A percentile compares a stretch with the other conserved stretches of the same genome.
Evolutionary conservation across 2,113 vertebrate species (phyloP).

Genomic region (Oreochromis niloticus): DNA sequence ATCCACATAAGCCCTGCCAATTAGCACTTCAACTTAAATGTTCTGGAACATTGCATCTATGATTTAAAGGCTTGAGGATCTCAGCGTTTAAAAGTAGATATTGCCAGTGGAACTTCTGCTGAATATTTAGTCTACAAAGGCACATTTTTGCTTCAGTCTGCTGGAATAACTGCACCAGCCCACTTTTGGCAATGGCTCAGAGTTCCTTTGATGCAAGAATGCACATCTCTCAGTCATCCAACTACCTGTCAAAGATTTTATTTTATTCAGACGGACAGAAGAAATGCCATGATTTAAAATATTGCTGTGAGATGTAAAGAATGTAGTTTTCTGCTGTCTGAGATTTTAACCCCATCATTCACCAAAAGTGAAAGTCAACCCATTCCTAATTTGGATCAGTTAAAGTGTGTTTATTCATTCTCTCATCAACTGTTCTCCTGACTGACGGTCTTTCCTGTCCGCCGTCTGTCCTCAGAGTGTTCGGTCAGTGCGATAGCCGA

Average conservation of each 20-base stretch:
- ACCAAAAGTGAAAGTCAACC: background rate
- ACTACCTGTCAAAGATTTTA: slow-evolving; percentile 30
- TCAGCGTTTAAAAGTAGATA: slow-evolving; percentile 34
- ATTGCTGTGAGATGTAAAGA: background rate
- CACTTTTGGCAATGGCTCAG: slow-evolving; percentile 39
- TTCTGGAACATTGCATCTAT: slow-evolving; percentile 26
- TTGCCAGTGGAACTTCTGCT: slow-evolving; percentile 21
- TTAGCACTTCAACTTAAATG: slow-evolving; percentile 11
- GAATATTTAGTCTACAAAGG: slow-evolving; percentile 56
- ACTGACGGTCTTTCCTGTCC: background rate
- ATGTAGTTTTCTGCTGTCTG: background rate
- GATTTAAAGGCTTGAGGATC: slow-evolving; percentile 25
- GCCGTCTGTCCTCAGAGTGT: slow-evolving; percentile 76
- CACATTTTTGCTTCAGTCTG: slow-evolving; percentile 33
- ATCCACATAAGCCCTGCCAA: slow-evolving; percentile 1
- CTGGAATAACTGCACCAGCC: slow-evolving; percentile 40
- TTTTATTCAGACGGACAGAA: slow-evolving; percentile 39
- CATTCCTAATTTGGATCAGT: background rate
- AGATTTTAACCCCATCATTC: background rate
- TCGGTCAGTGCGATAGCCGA: slow-evolving; percentile 89
- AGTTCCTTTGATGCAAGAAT: slow-evolving; percentile 56
- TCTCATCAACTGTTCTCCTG: background rate
- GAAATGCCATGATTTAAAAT: slow-evolving; percentile 3
- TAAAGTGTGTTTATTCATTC: background rate
- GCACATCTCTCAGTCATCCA: slow-evolving; percentile 20